Evolutionary conservation across 2,888 invertebrate genomes (phyloP), one percentile per base, ranked within the genome.

Genomic region (Apotomis betuletana): DNA sequence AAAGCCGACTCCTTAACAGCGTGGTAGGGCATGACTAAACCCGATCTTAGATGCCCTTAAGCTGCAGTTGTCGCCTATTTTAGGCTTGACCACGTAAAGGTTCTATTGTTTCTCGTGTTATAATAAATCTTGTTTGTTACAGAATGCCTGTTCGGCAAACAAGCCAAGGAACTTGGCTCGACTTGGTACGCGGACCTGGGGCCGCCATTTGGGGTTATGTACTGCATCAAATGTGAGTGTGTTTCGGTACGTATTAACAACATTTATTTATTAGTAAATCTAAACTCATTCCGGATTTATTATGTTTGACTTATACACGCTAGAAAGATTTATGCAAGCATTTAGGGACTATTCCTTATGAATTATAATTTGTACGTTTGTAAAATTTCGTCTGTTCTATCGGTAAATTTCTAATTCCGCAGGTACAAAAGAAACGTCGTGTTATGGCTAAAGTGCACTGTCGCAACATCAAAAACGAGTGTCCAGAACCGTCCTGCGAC

Each of bases 181-280:
- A 96, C 96, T 80, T 99, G 98, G 98, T 97, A 96, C 84, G 98
- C 98, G 65, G 97, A 98, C 88, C 94, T 99, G 78, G 98, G 98
- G 70, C 97, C 97, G 69, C 98, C 98, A 15, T 98, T 98, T 87
- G 98, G 98, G 75, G 96, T 98, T 77, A 97, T 98, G 96, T 97
- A 97, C 93, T 99, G 98, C 95, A 97, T 98, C 93, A 96, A 96
- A 94, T 99, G 98, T 94, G 97, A 98, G 94, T 98, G 98, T 94
- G 95, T 97, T 84, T 95, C 97, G 95, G 98, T 98, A 95, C 96
- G 98, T 96, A 88, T 85, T 75, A 74, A 73, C 73, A 64, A 59
- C 67, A 73, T 60, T 55, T 68, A 63, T 46, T 71, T 57, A 61
- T 61, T 60, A 55, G 44, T 46, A 27, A 57, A 9, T 4, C n/a